Evolutionary conservation across 2,113 vertebrate species (phyloP), one percentile per base, ranked within the genome.

Genomic region (Hypocryptadius cinnamomeus): DNA sequence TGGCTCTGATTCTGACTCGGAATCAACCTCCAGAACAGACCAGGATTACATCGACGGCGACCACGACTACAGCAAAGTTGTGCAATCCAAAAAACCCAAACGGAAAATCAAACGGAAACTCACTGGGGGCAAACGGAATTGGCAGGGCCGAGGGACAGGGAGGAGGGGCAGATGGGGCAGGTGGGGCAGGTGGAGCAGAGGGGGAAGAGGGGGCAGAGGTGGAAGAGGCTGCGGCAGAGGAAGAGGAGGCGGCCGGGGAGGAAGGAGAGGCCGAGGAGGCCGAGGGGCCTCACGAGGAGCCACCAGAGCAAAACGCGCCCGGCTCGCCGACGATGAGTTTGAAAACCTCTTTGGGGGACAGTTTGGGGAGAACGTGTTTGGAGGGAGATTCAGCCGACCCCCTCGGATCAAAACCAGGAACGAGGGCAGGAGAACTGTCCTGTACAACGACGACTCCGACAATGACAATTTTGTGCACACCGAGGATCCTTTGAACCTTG

Each of bases 11-110:
- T 98, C 98, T 4, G 97, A 98, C 90, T 98, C 98, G 5, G 98
- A 98, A 50, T 97, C 97, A 2, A 98, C 98, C 47, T 98, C 98
- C 10, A 98, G 98, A 39, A 98, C 98, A 20, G 99, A 99, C 69
- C 98, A 98, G 96, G 98, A 98, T 95, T 99, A 98, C 37, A 97
- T 98, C 23, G 99, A 99, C 3, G 99, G 99, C 18, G 99, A 99
- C 91, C 99, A 99, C 23, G 99, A 99, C 97, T 99, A 99, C 97
- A 99, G 98, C 97, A 99, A 99, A 97, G 98, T 98, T 4, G 98
- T 98, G 77, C 97, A 98, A 92, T 98, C 98, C 27, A 98, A 95
- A 74, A 96, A 98, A 13, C 96, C 97, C 37, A 98, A 97, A 53
- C 95, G 97, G 40, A 98, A 98, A 70, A 93, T 97, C 35, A 98